Evolutionary conservation across 2,113 vertebrate species (phyloP), one percentile per base, ranked within the genome.

Genomic region (Peromyscus polionotus): DNA sequence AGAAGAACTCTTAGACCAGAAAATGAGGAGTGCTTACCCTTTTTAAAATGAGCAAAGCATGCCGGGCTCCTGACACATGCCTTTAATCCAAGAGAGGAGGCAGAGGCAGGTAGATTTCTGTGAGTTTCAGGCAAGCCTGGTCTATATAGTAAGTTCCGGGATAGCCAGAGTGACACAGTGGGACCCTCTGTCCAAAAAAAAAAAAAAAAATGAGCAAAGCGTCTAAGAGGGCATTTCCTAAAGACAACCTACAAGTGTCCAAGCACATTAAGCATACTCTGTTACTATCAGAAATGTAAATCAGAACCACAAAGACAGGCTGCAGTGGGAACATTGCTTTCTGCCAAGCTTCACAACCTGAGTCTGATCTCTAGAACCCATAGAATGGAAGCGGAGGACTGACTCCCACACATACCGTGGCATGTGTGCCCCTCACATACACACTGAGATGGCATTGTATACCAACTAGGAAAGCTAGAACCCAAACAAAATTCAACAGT

Each of bases 271-370:
- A 88, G 57, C 42, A 92, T 83, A 59, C 81, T 36, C 61, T 39
- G 26, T 90, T 95, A n/a, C 33, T 77, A 61, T 68, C 39, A 75
- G 54, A 89, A 51, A 88, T 93, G 28, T 63, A 93, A 61, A 36
- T 85, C 31, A 92, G 84, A 93, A 12, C 26, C 33, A 39, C 80
- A n/a, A 0, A 9, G 54, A 83, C 8, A 3, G 22, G 57, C 36
- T 12, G 4, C 20, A 39, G 54, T 61, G 36, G 51, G 54, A 61
- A 39, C 22, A 39, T 11, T 1, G 4, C 80, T 39, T 39, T 61
- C 80, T 59, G n/a, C 57, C 57, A 61, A 59, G 36, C 13, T n/a
- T 61, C 33, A 36, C 10, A 1, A 7, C 80, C n/a, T 13, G 7
- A 26, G 36, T 39, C 24, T 61, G 57, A n/a, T 83, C 57, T 83